A percentile compares a stretch with the other conserved stretches of the same genome.
Evolutionary conservation across 2,113 vertebrate species (phyloP).

Genomic region (Sigmodon hispidus): DNA sequence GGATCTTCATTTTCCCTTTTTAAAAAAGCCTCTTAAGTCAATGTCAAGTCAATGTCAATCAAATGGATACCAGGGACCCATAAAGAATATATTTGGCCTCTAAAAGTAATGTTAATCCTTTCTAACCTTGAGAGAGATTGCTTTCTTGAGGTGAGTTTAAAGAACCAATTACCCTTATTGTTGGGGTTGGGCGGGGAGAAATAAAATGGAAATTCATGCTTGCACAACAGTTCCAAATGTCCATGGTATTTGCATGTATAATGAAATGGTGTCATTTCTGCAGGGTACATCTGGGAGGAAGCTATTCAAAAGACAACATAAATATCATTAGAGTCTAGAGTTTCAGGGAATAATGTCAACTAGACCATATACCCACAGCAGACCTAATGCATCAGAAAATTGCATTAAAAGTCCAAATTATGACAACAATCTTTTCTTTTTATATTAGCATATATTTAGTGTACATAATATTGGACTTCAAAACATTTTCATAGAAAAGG

Average conservation of each 20-base stretch:
- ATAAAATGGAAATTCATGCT: background rate
- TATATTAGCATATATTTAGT: background rate
- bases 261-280: slow-evolving; percentile 13
- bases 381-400: background rate
- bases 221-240: background rate
- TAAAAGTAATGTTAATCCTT: background rate
- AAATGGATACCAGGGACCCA: background rate
- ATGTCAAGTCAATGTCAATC: slow-evolving; percentile 30
- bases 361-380: background rate
- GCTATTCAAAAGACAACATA: slow-evolving; percentile 7
- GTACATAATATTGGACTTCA: background rate
- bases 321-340: background rate
- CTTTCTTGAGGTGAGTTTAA: slow-evolving; percentile 11
- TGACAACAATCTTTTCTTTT: background rate
- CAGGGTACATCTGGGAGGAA: background rate
- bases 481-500: background rate
- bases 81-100: slow-evolving; percentile 27
- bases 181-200: background rate
- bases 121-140: background rate
- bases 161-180: background rate
- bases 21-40: background rate
- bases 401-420: background rate
- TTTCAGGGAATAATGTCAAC: background rate
- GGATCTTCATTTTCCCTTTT: slow-evolving; percentile 7
- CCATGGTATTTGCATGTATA: background rate